Base-by-base conservation (phyloP, 2,888 invertebrate genomes). In the Hypselothyrea guttata region DNA sequence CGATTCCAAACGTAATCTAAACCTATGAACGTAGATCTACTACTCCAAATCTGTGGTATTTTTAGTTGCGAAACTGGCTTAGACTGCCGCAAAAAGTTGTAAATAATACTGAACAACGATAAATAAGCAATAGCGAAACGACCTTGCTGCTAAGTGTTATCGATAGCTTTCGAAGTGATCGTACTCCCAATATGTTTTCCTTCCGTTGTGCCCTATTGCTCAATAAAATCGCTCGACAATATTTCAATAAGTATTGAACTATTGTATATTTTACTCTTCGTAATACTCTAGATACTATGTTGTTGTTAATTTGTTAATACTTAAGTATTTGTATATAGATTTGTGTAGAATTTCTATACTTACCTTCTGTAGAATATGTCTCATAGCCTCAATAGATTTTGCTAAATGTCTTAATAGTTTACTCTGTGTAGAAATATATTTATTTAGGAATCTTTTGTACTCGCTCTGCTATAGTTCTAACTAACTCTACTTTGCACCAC, bases 391-490 rank as follows among this genome's bases (percentile, higher is more conserved):
- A 18, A 5, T 41, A 34, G 12, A 9, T 54, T 31, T 35, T 51
- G 52, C 42, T 30, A 47, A 33, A 60, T 49, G 53, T 54, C 33
- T 52, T 27, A 34, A 38, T 69, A 59, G 59, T 33, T n/a, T n/a
- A n/a, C n/a, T 52, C 28, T 56, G 55, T 69, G 52, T 53, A 53
- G 46, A 64, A 59, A 48, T 40, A 33, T 33, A 35, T 42, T 42
- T 18, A 22, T 2, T 5, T 22, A 22, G 22, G 22, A 2, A 22
- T 22, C 2, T 22, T 5, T 22, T 4, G 2, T 22, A 22, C 3
- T 22, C 22, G 22, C 22, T 22, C 22, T 22, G 5, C n/a, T n/a
- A n/a, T n/a, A n/a, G n/a, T n/a, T 33, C 28, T 28, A 37, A 35
- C 31, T 15, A 22, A 22, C 22, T 22, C 31, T 15, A 22, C 2